phyloP scores from a whole-genome alignment of 2,797 vertebrate species.

The Phrynocephalus guinanensis region DNA sequence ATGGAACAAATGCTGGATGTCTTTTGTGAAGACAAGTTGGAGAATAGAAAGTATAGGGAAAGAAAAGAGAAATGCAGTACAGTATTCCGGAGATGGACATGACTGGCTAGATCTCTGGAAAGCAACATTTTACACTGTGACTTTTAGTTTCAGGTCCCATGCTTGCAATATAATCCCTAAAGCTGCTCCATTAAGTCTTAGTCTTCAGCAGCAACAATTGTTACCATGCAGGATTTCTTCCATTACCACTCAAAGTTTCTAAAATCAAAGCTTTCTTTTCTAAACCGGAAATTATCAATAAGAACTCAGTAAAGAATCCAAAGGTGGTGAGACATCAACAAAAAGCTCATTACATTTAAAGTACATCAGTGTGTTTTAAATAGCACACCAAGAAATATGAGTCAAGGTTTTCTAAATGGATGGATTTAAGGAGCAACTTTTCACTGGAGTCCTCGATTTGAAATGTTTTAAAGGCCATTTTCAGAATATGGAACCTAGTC shows the following conservation, averaged over 20 bases:
- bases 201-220: background rate
- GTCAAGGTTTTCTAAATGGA: background rate
- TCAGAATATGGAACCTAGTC: background rate
- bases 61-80: background rate
- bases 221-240: background rate
- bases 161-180: background rate
- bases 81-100: background rate
- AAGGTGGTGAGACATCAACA: background rate
- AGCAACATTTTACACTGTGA: background rate
- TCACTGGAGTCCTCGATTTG: fast-evolving
- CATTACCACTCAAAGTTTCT: background rate
- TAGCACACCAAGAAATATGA: background rate
- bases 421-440: background rate
- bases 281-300: background rate
- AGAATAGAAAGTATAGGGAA: too few species aligned
- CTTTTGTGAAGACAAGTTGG: too few species aligned
- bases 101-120: background rate
- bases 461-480: background rate
- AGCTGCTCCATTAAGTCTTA: background rate
- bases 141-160: background rate
- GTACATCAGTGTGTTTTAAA: background rate
- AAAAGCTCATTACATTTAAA: background rate
- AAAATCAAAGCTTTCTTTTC: background rate
- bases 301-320: background rate
- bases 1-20: background rate